Base-by-base conservation (phyloP, 2,797 vertebrate species). In the Cetoscarus ocellatus region DNA sequence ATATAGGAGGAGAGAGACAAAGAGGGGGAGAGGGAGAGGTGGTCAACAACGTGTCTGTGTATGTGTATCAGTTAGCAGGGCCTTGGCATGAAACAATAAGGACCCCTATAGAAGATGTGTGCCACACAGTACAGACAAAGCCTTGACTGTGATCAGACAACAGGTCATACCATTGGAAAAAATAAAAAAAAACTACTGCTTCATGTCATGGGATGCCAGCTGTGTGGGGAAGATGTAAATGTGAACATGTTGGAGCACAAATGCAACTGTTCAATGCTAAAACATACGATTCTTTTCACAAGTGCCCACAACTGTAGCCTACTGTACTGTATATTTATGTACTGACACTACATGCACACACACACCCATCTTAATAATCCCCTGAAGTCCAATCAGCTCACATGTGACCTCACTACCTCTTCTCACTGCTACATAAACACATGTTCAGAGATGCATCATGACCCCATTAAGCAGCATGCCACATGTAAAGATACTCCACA, bases 101-200 rank as follows among this genome's bases (percentile, higher is more conserved):
- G 70, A 11, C 79, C 89, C 84, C 88, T 73, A 75, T 82, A 68
- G 48, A 77, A 65, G 40, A 79, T 54, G 69, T 79, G 72, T 86
- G 67, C 65, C 72, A 89, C 77, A 62, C 70, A 69, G 38, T 12
- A 36, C 53, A 78, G 54, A 92, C 90, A 92, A 91, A 88, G 86
- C 69, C 65, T 19, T 3, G 74, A 59, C 80, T 92, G 82, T 87
- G 66, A 76, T 73, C 61, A 19, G 8, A 78, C 70, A 71, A 84
- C 79, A 85, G 82, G 81, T 84, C 69, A 73, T 83, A 79, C 83
- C 77, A 81, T 69, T 84, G 36, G 57, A 66, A 78, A 47, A 82
- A 75, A 71, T 60, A 10, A 51, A 44, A 44, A 45, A 39, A 65
- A 69, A 66, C 75, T 60, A 81, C 67, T 70, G 72, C 80, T 67